phyloP scores from a whole-genome alignment of 2,113 vertebrate genomes.

The Cranoglanis bouderius region DNA sequence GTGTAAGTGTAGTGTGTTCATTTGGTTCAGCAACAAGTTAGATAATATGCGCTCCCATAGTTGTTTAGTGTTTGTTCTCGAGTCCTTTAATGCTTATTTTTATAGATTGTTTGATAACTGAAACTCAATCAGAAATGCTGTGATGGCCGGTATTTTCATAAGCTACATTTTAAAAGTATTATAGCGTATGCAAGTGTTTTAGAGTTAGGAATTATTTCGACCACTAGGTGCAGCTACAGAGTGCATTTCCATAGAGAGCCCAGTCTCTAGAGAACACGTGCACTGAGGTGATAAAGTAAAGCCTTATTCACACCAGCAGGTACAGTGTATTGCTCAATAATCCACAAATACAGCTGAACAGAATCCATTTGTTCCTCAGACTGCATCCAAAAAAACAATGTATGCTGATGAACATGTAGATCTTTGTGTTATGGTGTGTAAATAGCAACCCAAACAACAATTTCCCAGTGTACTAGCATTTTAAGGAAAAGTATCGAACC shows the following conservation, averaged over 20 bases:
- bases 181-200: background rate
- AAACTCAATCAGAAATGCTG: background rate
- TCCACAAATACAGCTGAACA: slow-evolving; percentile 4
- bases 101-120: background rate
- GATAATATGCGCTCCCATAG: too few relatives aligned
- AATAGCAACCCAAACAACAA: background rate
- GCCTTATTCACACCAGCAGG: slow-evolving; percentile 30
- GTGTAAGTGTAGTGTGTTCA: background rate
- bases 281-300: slow-evolving; percentile 15
- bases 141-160: background rate
- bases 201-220: slow-evolving; percentile 3
- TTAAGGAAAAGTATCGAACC: background rate
- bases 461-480: background rate
- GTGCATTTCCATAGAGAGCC: slow-evolving; percentile 13
- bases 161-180: background rate
- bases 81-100: background rate
- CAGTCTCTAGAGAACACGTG: background rate
- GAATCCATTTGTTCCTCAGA: slow-evolving; percentile 21
- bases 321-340: slow-evolving; percentile 27
- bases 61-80: background rate
- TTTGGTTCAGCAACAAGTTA: background rate
- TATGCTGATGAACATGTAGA: slow-evolving; percentile 25
- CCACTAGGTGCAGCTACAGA: slow-evolving; percentile 38
- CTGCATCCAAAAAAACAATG: slow-evolving; percentile 13
- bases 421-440: slow-evolving; percentile 13